Conservation (phyloP, 2,888 invertebrate species). For the Luperina testacea region DNA sequence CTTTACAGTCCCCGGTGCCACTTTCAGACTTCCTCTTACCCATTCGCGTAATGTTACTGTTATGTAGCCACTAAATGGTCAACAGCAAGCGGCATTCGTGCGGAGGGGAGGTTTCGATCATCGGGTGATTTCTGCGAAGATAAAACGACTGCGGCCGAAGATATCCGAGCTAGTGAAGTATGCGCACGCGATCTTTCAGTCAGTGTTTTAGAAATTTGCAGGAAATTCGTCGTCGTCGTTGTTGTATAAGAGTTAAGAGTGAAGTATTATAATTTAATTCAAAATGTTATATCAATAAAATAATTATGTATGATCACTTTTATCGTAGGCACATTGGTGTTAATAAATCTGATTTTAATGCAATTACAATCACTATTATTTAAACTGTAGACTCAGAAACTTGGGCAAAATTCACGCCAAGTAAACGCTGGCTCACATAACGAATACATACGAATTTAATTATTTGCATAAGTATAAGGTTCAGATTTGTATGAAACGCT, state of each 20-base stretch:
- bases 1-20: background rate
- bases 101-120: conserved; percentile 69
- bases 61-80: conserved; percentile 13
- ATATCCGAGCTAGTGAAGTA: conserved; percentile 21
- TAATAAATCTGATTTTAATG: conserved; percentile 27
- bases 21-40: background rate
- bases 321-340: conserved; percentile 4
- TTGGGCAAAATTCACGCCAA: background rate
- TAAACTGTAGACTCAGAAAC: conserved; percentile 1
- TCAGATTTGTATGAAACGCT: background rate
- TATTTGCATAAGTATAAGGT: background rate
- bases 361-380: conserved; percentile 19
- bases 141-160: conserved; percentile 49
- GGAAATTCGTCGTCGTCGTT: conserved; percentile 7
- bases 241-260: conserved; percentile 32
- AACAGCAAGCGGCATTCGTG: conserved; percentile 37
- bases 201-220: conserved; percentile 42
- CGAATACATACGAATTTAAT: background rate
- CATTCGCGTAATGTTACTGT: background rate
- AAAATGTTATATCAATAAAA: conserved; percentile 21
- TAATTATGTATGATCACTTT: conserved; percentile 27
- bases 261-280: conserved; percentile 28
- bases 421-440: background rate
- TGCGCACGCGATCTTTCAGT: conserved; percentile 49
- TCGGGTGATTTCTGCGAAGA: conserved; percentile 57